These are phyloP conservation scores for Uloborus plumipes DNA, from an alignment of 2,888 invertebrate genomes.

Conservation along the genomic window DNA sequence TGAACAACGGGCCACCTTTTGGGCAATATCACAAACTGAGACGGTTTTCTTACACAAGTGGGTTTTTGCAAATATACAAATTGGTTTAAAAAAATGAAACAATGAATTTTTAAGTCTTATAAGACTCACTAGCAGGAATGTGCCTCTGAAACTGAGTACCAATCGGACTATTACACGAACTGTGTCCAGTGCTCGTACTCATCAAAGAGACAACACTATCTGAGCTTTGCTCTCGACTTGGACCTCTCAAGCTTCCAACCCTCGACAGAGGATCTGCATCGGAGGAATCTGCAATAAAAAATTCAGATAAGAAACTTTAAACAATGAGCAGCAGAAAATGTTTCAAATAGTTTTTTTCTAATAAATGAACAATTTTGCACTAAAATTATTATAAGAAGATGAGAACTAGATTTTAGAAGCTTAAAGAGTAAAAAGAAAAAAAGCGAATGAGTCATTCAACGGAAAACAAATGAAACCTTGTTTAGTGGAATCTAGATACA, in stretches of 20 bases:
- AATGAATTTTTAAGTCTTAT: slow-evolving; percentile 72
- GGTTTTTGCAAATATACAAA: neutral
- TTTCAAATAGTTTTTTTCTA: no score
- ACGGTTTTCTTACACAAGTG: no score
- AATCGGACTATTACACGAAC: slow-evolving; percentile 81
- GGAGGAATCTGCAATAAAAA: slow-evolving; percentile 76
- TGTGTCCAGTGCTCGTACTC: slow-evolving; percentile 80
- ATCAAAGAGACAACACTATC: slow-evolving; percentile 83
- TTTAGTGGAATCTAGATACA: no score
- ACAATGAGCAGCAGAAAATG: neutral
- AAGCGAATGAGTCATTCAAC: no score
- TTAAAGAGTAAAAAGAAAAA: no score
- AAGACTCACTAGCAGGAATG: slow-evolving; percentile 81
- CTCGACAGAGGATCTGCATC: slow-evolving; percentile 76
- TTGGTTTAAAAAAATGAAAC: no score
- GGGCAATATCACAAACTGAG: no score
- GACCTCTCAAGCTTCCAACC: slow-evolving; percentile 65
- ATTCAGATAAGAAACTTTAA: slow-evolving; percentile 35
- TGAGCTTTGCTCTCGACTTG: slow-evolving; percentile 73
- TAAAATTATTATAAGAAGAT: no score
- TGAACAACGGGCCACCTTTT: no score
- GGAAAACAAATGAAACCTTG: no score
- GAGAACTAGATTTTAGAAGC: no score
- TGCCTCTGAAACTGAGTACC: slow-evolving; percentile 78
- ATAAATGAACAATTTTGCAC: no score